Percentiles rank a stretch among this genome's conserved stretches.
phyloP scores from a whole-genome alignment of 1,140 invertebrate genomes.

The Eupeodes corollae region DNA sequence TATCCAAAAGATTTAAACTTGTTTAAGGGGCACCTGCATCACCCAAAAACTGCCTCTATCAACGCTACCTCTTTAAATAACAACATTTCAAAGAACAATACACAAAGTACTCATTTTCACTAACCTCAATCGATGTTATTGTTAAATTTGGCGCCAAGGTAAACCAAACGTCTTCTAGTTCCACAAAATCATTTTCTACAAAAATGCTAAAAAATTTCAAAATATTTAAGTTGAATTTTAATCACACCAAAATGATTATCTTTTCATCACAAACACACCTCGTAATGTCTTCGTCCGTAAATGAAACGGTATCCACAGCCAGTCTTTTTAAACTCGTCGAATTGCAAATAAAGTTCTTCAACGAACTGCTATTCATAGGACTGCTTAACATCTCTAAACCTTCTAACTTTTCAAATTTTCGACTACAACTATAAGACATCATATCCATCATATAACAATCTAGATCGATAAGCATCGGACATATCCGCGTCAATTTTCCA shows the following conservation, averaged over 20 bases:
- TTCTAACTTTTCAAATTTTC: conserved; percentile 47
- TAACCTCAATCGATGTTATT: conserved; percentile 44
- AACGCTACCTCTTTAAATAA: no score
- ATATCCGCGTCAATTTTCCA: conserved; percentile 44
- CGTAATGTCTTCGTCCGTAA: conserved; percentile 47
- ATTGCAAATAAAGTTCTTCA: conserved; percentile 47
- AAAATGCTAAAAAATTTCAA: conserved; percentile 39
- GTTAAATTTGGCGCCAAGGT: conserved; percentile 48
- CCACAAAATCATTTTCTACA: conserved; percentile 42
- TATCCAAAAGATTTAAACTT: no score
- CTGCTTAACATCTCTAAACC: conserved; percentile 51
- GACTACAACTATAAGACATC: conserved; percentile 42
- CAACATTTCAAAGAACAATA: no score
- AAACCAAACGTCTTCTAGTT: conserved; percentile 52
- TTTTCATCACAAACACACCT: conserved; percentile 32
- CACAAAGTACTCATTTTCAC: no score
- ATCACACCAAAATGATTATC: not conserved
- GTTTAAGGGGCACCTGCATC: no score
- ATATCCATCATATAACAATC: conserved; percentile 51
- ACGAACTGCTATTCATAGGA: conserved; percentile 41
- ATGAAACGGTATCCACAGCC: conserved; percentile 41
- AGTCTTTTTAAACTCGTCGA: conserved; percentile 46
- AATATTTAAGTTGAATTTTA: not conserved
- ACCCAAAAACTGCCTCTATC: no score
- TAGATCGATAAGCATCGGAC: conserved; percentile 43